These are phyloP conservation scores for Mesochorus sp. DNA, from an alignment of 2,888 invertebrate species.

Conservation along the genomic window DNA sequence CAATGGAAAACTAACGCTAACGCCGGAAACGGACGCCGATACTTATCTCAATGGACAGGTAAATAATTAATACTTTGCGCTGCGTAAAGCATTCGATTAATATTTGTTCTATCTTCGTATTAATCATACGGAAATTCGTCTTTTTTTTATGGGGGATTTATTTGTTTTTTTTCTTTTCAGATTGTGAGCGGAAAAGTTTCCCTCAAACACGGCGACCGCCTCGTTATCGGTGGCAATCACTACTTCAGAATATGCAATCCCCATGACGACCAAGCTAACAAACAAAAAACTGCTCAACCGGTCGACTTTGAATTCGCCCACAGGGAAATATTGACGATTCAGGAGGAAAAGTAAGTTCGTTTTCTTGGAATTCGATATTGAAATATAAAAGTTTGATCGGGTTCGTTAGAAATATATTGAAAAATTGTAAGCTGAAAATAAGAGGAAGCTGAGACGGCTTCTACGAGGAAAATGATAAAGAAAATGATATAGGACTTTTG, in stretches of 20 bases:
- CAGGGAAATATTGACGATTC: conserved; percentile 83
- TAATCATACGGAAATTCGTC: background rate
- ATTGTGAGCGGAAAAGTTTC: conserved; percentile 79
- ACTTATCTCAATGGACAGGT: conserved; percentile 84
- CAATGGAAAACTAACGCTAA: conserved; percentile 81
- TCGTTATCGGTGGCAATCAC: conserved; percentile 85
- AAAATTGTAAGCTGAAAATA: background rate
- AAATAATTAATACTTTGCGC: conserved; percentile 38
- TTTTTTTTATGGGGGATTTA: no score
- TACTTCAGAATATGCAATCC: conserved; percentile 84
- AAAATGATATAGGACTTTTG: background rate
- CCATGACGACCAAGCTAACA: conserved; percentile 73
- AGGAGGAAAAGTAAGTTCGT: conserved; percentile 83
- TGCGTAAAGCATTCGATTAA: conserved; percentile 1
- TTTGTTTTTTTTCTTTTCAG: conserved; percentile 66
- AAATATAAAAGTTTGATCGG: no score
- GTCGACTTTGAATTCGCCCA: conserved; percentile 84
- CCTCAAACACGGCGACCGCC: conserved; percentile 84
- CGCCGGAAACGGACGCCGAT: conserved; percentile 82
- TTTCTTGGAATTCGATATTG: no score
- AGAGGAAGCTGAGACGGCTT: background rate
- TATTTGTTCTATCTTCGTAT: conserved; percentile 15
- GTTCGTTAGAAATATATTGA: no score
- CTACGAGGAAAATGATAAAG: background rate
- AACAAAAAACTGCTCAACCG: conserved; percentile 72